Percentiles rank a stretch among this genome's conserved stretches.
Conservation (phyloP, 1,140 invertebrate species). For the Heliconius hewitsoni region DNA sequence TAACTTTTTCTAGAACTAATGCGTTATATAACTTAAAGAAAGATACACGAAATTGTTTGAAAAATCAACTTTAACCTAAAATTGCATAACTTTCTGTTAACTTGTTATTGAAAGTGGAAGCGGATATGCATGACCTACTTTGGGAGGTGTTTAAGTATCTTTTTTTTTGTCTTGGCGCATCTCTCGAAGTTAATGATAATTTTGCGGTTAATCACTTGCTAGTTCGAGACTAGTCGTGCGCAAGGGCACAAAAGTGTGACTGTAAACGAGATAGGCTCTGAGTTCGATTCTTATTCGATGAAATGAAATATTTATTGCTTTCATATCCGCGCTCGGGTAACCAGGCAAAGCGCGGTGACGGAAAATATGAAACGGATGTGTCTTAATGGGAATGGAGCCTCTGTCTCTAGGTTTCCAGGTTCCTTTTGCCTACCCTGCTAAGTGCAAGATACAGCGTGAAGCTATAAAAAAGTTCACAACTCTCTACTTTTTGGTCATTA, state of each 20-base stretch:
- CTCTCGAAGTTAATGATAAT: not conserved
- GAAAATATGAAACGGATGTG: no score
- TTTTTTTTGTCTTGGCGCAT: not conserved
- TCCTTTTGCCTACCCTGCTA: no score
- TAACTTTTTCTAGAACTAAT: not conserved
- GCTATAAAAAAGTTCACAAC: no score
- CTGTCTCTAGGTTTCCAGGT: not conserved
- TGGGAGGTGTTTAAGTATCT: not conserved
- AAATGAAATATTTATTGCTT: no score
- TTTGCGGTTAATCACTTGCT: not conserved
- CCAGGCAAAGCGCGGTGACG: no score
- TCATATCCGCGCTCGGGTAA: no score
- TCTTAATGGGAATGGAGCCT: not conserved
- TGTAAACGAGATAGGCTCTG: no score
- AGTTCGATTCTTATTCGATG: no score
- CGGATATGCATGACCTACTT: constrained; percentile 1
- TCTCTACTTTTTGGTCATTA: no score
- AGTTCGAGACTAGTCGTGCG: no score
- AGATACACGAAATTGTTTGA: not conserved
- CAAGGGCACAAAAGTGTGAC: no score
- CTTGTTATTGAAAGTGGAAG: constrained; percentile 14
- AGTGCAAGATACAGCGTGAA: no score
- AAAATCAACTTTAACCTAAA: constrained; percentile 10
- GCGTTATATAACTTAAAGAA: not conserved
- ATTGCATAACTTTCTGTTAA: constrained; percentile 3